Base-by-base conservation (phyloP, 1,140 invertebrate genomes). In the Delia radicum region DNA sequence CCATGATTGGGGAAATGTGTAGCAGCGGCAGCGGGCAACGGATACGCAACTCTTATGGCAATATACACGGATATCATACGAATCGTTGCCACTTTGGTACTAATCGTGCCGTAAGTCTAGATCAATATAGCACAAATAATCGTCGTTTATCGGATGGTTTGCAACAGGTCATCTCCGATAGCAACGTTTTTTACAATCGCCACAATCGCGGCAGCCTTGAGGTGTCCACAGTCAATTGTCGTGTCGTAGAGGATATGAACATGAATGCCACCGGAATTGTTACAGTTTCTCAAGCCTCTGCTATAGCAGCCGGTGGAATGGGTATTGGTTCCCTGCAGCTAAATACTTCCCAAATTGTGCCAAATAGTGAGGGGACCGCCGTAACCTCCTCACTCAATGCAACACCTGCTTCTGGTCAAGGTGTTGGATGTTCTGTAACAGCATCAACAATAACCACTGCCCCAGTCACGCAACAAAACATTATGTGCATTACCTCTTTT, bases 1-100 rank as follows among this genome's bases (percentile, higher is more conserved):
- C 85, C 21, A 86, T 86, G 85, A 85, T 86, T 29, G 84, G 85
- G 0, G 85, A 86, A 46, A 80, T 86, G 79, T 86, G 84, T 80
- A 86, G 83, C 79, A 83, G 83, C 62, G 84, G 84, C 12, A 80
- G 85, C 1, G 85, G 85, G 2, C 81, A 84, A 15, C 79, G 85
- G 2, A 85, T 85, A 12, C 85, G 85, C 18, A 85, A 83, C 72
- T 86, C 85, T 1, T 85, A 86, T 31, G 85, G 85, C 65, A 86
- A 86, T 73, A 86, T 86, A 15, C 84, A 86, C 69, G 85, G 82
- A 67, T 85, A 86, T 13, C 83, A 86, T 28, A 74, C 77, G 72
- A 85, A 85, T 74, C 82, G 85, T 46, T 81, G 84, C 27, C 82
- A 86, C 75, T 86, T 86, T 37, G 82, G 85, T 76, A 85, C 82